Conservation (phyloP, 2,888 invertebrate species). For the Amaurobius ferox region DNA sequence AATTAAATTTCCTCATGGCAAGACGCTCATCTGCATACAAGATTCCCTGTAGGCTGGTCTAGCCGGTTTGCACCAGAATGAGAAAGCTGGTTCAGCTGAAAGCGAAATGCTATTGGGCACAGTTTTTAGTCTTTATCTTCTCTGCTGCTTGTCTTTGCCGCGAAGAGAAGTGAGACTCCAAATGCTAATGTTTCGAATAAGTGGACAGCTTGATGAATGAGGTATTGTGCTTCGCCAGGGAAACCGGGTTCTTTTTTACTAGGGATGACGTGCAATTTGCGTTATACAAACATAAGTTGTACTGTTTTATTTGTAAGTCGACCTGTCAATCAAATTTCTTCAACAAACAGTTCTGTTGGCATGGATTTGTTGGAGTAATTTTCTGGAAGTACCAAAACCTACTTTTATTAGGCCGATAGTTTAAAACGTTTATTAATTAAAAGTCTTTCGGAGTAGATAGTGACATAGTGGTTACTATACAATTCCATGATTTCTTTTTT, state of each 20-base stretch:
- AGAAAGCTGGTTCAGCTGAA: neutral
- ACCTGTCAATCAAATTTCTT: neutral
- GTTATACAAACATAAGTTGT: neutral
- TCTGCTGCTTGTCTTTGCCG: neutral
- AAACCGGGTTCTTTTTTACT: neutral
- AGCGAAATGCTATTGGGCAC: neutral
- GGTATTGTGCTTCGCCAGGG: neutral
- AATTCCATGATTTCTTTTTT: too few relatives aligned
- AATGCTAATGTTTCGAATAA: slow-evolving; percentile 8
- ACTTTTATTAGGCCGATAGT: too few relatives aligned
- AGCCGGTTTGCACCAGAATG: neutral
- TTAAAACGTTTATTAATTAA: too few relatives aligned
- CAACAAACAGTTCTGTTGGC: neutral
- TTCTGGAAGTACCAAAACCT: too few relatives aligned
- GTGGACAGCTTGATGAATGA: slow-evolving; percentile 6
- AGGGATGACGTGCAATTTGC: neutral
- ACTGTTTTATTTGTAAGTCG: neutral
- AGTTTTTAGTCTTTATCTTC: neutral
- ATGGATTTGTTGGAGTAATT: too few relatives aligned
- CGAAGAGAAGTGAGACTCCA: neutral
- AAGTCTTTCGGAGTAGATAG: too few relatives aligned
- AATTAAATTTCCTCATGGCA: slow-evolving; percentile 43
- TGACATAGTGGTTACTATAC: too few relatives aligned
- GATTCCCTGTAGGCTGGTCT: neutral
- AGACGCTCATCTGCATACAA: slow-evolving; percentile 40